A percentile compares a stretch with the other conserved stretches of the same genome.
These are phyloP conservation scores for Agrochola lychnidis DNA, from an alignment of 2,888 invertebrate genomes.

Conservation along the genomic window DNA sequence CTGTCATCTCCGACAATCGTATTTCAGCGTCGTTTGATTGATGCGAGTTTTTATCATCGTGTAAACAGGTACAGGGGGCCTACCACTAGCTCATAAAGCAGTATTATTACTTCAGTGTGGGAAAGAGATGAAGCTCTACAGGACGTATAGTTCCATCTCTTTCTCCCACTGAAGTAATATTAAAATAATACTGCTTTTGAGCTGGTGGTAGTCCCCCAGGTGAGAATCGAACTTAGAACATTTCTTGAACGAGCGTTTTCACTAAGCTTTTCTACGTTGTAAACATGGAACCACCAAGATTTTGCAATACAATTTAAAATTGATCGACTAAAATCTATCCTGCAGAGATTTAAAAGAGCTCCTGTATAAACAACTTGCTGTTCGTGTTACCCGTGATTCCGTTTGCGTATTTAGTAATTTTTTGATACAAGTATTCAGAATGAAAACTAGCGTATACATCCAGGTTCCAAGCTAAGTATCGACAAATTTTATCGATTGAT, in stretches of 20 bases:
- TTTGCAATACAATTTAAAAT: background rate
- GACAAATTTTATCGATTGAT: background rate
- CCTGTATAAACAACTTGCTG: background rate
- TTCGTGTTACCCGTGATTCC: no score
- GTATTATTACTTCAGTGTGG: no score
- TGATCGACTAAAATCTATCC: background rate
- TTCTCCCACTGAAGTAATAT: no score
- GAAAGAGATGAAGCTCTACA: no score
- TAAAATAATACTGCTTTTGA: no score
- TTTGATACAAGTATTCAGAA: background rate
- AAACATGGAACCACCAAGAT: background rate
- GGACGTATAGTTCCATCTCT: no score
- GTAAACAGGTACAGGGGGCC: background rate
- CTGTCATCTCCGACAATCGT: background rate
- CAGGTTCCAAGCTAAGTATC: background rate
- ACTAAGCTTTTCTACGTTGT: background rate
- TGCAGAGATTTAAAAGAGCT: background rate
- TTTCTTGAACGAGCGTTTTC: background rate
- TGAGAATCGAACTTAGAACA: background rate
- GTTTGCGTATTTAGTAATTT: background rate
- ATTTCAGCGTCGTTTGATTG: constrained; percentile 19
- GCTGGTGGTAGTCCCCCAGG: no score
- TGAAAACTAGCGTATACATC: background rate
- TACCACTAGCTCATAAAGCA: no score
- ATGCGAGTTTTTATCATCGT: background rate